These are phyloP conservation scores for Uria aalge DNA, from an alignment of 2,113 vertebrate genomes.

Conservation along the genomic window DNA sequence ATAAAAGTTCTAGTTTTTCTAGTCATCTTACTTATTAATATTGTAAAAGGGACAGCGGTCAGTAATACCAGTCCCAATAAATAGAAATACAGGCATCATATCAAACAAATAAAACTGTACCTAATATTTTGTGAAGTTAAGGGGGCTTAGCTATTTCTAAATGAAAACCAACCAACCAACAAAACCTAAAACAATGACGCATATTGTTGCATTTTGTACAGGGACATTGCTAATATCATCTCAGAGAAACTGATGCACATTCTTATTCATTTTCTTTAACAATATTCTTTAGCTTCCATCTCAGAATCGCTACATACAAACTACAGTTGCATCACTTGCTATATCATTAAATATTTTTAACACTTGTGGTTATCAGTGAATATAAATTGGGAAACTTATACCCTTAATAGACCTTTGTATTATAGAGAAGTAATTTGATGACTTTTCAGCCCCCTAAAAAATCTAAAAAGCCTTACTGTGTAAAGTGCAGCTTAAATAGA, in stretches of 20 bases:
- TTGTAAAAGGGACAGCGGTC: background rate
- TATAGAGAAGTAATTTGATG: background rate
- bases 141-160: background rate
- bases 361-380: background rate
- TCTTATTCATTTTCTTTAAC: background rate
- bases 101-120: background rate
- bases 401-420: background rate
- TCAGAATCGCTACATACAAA: background rate
- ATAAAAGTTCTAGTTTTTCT: background rate
- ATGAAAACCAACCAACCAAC: background rate
- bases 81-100: background rate
- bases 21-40: background rate
- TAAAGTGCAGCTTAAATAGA: background rate
- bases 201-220: background rate
- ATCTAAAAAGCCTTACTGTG: fast-evolving
- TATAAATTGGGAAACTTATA: background rate
- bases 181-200: background rate
- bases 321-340: background rate
- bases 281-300: background rate
- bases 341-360: background rate
- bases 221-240: background rate
- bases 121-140: background rate
- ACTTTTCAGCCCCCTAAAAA: background rate
- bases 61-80: background rate
- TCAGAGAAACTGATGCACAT: background rate